phyloP scores from a whole-genome alignment of 1,140 invertebrate species.

The Homarus americanus region DNA sequence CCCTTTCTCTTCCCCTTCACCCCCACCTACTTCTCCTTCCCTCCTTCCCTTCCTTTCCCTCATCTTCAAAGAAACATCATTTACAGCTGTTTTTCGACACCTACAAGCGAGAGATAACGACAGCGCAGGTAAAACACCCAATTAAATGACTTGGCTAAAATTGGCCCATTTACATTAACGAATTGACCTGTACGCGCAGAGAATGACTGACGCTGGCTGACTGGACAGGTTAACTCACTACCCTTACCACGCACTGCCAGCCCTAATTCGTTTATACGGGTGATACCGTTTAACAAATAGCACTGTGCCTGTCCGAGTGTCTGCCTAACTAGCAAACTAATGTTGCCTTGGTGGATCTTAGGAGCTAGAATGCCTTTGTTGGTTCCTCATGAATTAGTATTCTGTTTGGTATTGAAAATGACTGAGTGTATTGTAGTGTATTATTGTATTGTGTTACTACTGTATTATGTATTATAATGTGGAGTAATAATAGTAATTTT shows the following conservation, averaged over 20 bases:
- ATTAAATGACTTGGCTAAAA: not conserved
- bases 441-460: too few relatives aligned
- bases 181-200: not conserved
- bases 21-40: not conserved
- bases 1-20: too few relatives aligned
- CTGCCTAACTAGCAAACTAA: too few relatives aligned
- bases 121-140: not conserved
- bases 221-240: not conserved
- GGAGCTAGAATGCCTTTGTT: too few relatives aligned
- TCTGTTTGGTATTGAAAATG: too few relatives aligned
- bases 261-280: not conserved
- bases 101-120: not conserved
- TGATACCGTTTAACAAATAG: not conserved
- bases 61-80: not conserved
- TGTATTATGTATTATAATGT: too few relatives aligned
- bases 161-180: slow-evolving; percentile 3
- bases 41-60: not conserved
- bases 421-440: too few relatives aligned
- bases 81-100: not conserved
- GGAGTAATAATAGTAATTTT: too few relatives aligned
- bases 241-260: not conserved
- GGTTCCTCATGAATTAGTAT: too few relatives aligned
- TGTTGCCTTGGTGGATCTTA: too few relatives aligned
- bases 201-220: too few relatives aligned
- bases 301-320: too few relatives aligned